Evolutionary conservation across 2,113 vertebrate genomes (phyloP), one percentile per base, ranked within the genome.

Genomic region (Muscicapa adusta): DNA sequence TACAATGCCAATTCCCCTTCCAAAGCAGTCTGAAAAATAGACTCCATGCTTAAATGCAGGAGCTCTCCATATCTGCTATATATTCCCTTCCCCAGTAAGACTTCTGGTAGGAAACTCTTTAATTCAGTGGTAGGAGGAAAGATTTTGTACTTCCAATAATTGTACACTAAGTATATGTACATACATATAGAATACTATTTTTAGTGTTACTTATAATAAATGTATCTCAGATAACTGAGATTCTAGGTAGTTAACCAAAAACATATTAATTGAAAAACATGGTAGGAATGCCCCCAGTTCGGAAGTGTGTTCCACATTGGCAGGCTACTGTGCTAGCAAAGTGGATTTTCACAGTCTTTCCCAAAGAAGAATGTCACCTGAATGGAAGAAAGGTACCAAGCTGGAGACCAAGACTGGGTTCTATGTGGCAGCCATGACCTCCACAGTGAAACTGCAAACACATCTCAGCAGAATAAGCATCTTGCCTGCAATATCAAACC

Each of bases 271-370:
- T 47, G 5, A 15, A 74, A 85, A 91, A 71, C 9, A 6, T 70
- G 17, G 18, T 6, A 42, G 5, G 8, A 53, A 58, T 19, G 9
- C 3, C 3, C 31, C 8, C 9, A n/a, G 0, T 90, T 63, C 36
- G 56, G 38, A 61, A 43, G 20, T 50, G 7, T 58, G 3, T 10
- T 85, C 29, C 12, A 38, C 1, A 8, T 1, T 23, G 17, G 1
- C 9, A 51, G 36, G 13, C 12, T 80, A 4, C 20, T 9, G 22
- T 28, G 8, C 7, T 42, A 62, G 14, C 2, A 3, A n/a, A 57
- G 26, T 24, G 23, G 23, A 70, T 5, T 48, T 87, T 19, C 11
- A 50, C 3, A 20, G 12, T 28, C 6, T 8, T 50, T 58, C 26
- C 56, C 22, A 50, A 42, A 88, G 3, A 14, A 78, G 5, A 25